These are phyloP conservation scores for Elegia similella DNA, from an alignment of 2,888 invertebrate species.

Conservation along the genomic window DNA sequence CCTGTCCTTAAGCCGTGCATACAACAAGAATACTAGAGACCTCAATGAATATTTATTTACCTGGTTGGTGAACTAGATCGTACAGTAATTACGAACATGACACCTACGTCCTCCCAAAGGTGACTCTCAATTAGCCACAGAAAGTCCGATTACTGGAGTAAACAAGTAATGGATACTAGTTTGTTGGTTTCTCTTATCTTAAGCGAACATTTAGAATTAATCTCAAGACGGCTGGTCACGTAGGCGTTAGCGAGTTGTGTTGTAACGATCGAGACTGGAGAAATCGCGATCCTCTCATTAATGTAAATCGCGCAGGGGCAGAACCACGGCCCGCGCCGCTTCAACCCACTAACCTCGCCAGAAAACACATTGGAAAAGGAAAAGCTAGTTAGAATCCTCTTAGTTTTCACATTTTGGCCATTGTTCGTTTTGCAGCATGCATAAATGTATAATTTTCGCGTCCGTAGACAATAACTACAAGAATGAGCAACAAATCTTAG, in stretches of 20 bases:
- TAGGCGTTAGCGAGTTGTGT: slow-evolving; percentile 51
- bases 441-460: neutral
- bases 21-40: neutral
- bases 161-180: slow-evolving; percentile 22
- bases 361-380: slow-evolving; percentile 43
- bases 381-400: slow-evolving; percentile 12
- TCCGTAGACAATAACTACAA: slow-evolving; percentile 1
- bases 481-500: neutral
- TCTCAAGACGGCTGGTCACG: slow-evolving; percentile 48
- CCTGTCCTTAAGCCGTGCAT: neutral
- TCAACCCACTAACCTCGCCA: slow-evolving; percentile 70
- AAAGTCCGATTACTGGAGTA: slow-evolving; percentile 31
- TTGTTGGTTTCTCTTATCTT: slow-evolving; percentile 44
- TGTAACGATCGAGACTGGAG: slow-evolving; percentile 58
- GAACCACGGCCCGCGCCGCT: slow-evolving; percentile 39
- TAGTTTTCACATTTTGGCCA: slow-evolving; percentile 6
- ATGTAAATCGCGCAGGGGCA: slow-evolving; percentile 61
- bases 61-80: slow-evolving; percentile 35
- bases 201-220: slow-evolving; percentile 55
- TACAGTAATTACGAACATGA: slow-evolving; percentile 35
- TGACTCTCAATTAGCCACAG: slow-evolving; percentile 31
- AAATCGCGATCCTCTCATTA: slow-evolving; percentile 70
- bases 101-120: slow-evolving; percentile 27
- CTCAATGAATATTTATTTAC: slow-evolving; percentile 22
- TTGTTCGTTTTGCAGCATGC: slow-evolving; percentile 13